These are phyloP conservation scores for Pagetopsis macropterus DNA, from an alignment of 2,797 vertebrate species.

Conservation along the genomic window DNA sequence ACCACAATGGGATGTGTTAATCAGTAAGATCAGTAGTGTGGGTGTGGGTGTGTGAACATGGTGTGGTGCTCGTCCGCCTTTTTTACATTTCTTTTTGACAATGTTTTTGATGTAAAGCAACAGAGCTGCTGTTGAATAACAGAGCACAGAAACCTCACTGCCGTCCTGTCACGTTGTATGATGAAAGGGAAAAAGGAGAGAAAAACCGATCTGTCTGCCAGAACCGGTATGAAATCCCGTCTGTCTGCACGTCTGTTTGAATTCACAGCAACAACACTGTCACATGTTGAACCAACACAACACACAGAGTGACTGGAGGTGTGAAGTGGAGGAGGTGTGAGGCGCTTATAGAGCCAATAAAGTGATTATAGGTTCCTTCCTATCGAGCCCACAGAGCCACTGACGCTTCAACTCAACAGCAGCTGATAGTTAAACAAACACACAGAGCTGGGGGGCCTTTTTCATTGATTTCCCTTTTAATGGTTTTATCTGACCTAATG, in stretches of 20 bases:
- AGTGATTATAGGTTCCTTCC: conserved; percentile 60
- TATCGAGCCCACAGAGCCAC: conserved; percentile 28
- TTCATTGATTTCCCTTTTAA: neutral
- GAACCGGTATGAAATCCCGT: conserved; percentile 30
- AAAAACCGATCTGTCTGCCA: conserved; percentile 14
- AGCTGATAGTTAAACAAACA: conserved; percentile 29
- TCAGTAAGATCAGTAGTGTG: too few relatives aligned
- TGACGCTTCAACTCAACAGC: conserved; percentile 17
- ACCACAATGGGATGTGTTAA: too few relatives aligned
- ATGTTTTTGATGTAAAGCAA: conserved; percentile 16
- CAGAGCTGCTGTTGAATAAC: conserved; percentile 39
- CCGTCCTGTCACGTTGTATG: conserved; percentile 55
- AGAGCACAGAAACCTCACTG: conserved; percentile 32
- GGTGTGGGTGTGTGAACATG: too few relatives aligned
- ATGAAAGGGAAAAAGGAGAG: conserved; percentile 33
- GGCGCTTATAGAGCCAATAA: conserved; percentile 58
- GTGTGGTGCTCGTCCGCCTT: too few relatives aligned
- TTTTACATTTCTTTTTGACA: neutral
- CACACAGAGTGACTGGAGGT: conserved; percentile 25
- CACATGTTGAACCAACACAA: conserved; percentile 32
- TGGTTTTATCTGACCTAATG: neutral
- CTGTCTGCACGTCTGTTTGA: conserved; percentile 44
- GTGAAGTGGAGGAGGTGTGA: conserved; percentile 57
- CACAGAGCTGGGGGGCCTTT: neutral
- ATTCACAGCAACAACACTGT: conserved; percentile 32